These are phyloP conservation scores for Monochamus saltuarius DNA, from an alignment of 1,140 invertebrate species.

Conservation along the genomic window DNA sequence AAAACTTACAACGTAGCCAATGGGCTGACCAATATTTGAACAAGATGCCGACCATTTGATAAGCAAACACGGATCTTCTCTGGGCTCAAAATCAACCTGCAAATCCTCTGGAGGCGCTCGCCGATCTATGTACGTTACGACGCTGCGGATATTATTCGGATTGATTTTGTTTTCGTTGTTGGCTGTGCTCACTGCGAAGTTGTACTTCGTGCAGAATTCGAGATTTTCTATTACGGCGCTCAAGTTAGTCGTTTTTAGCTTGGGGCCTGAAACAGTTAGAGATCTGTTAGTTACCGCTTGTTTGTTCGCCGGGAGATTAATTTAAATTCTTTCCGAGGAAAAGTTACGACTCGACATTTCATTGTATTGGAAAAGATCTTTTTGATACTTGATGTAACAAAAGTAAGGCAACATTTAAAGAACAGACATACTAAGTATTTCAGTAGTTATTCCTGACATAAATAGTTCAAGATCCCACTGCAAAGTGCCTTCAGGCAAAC, in stretches of 20 bases:
- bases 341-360: not conserved
- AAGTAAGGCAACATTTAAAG: no score
- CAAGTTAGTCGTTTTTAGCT: constrained; percentile 25
- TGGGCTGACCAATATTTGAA: constrained; percentile 32
- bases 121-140: constrained; percentile 31
- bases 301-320: not conserved
- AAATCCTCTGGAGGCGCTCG: constrained; percentile 29
- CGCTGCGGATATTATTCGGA: constrained; percentile 28
- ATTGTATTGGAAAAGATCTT: not conserved
- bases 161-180: constrained; percentile 25
- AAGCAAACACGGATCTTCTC: constrained; percentile 33
- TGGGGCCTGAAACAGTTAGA: constrained; percentile 28
- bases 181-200: constrained; percentile 31
- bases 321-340: not conserved
- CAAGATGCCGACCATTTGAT: constrained; percentile 43
- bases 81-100: constrained; percentile 34
- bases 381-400: not conserved
- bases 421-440: no score
- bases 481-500: no score
- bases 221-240: constrained; percentile 23
- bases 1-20: constrained; percentile 40
- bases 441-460: no score
- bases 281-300: not conserved
- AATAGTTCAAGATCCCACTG: no score
- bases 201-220: constrained; percentile 35